Evolutionary conservation across 2,797 vertebrate species (phyloP).

Genomic region (Malurus leucopterus): DNA sequence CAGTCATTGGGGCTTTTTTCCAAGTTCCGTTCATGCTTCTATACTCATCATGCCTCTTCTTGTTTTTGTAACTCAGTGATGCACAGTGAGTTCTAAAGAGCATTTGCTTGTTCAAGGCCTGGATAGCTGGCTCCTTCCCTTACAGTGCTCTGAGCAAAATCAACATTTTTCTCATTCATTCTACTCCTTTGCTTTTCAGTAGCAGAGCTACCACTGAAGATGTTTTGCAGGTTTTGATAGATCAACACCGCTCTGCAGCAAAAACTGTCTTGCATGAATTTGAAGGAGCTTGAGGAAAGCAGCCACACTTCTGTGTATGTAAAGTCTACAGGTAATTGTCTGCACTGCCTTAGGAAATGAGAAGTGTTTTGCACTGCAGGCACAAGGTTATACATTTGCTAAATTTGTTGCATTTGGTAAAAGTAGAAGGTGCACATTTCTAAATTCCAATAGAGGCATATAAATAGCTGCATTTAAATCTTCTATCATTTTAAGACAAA

Average conservation of each 20-base stretch:
- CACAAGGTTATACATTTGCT: background rate
- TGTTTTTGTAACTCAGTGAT: conserved; percentile 49
- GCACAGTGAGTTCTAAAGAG: conserved; percentile 42
- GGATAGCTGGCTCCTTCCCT: conserved; percentile 35
- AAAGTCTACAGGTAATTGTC: conserved; percentile 1
- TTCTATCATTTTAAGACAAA: background rate
- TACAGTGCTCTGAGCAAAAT: conserved; percentile 52
- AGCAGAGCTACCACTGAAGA: background rate
- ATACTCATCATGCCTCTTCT: conserved; percentile 45
- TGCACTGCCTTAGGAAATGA: background rate
- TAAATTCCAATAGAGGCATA: background rate
- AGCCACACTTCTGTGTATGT: background rate
- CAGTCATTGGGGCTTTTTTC: conserved; percentile 55
- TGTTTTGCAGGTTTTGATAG: conserved; percentile 33
- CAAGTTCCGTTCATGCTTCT: conserved; percentile 47
- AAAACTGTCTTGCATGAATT: conserved; percentile 19
- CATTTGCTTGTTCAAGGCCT: background rate
- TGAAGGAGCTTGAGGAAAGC: conserved; percentile 7
- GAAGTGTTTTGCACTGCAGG: background rate
- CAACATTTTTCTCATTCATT: conserved; percentile 36
- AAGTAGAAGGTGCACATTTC: background rate
- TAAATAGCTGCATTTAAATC: background rate
- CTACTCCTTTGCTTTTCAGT: conserved; percentile 16
- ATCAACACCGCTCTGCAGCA: background rate
- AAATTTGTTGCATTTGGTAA: background rate